Conservation (phyloP, 2,113 vertebrate genomes). For the Rhadina sibilatrix region DNA sequence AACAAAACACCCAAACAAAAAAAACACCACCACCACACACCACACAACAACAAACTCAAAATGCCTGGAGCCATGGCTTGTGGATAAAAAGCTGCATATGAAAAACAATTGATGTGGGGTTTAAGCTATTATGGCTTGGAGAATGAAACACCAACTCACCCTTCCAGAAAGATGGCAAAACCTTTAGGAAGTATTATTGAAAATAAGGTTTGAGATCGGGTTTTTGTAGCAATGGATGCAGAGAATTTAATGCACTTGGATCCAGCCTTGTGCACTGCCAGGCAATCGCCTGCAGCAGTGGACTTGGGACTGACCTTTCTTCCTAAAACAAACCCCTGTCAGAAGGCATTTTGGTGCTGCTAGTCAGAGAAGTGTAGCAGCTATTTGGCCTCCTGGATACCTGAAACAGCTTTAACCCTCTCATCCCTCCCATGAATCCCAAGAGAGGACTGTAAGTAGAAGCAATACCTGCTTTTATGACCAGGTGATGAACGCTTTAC, state of each 20-base stretch:
- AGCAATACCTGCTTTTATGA: background rate
- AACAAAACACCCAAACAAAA: background rate
- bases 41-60: background rate
- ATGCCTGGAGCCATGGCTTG: slow-evolving; percentile 47
- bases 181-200: background rate
- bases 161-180: background rate
- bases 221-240: background rate
- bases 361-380: background rate
- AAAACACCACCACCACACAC: too few relatives aligned
- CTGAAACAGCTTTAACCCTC: background rate
- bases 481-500: background rate
- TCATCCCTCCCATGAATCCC: background rate
- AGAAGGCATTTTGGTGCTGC: background rate
- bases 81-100: slow-evolving; percentile 60
- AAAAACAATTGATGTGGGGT: slow-evolving; percentile 54
- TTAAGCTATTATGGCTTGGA: slow-evolving; percentile 7
- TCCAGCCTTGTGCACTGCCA: background rate
- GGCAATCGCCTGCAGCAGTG: background rate
- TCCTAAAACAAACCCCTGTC: background rate
- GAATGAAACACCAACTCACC: slow-evolving; percentile 29
- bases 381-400: background rate
- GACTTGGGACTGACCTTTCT: background rate
- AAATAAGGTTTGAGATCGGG: background rate
- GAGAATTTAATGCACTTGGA: background rate
- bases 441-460: background rate